A percentile compares a stretch with the other conserved stretches of the same genome.
phyloP scores from a whole-genome alignment of 2,888 invertebrate genomes.

The Aphodius granarius region DNA sequence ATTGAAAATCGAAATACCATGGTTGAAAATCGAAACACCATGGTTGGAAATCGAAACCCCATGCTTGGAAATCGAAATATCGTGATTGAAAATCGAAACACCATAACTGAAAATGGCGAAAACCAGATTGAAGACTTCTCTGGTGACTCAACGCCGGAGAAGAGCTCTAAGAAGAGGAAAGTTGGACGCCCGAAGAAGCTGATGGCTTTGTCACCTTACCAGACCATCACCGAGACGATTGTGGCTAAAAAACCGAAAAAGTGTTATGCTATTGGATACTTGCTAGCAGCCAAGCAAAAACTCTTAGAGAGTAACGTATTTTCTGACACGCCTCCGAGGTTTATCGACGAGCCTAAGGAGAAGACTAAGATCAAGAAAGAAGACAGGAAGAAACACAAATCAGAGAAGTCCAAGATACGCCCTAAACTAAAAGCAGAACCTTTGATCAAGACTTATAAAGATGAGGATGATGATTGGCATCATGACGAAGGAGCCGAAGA shows the following conservation, averaged over 20 bases:
- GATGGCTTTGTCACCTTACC: conserved; percentile 56
- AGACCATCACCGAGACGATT: conserved; percentile 75
- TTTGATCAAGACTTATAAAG: conserved; percentile 62
- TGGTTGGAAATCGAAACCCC: no score
- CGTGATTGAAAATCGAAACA: neutral
- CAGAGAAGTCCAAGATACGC: conserved; percentile 60
- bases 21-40: conserved; percentile 23
- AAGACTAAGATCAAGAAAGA: conserved; percentile 42
- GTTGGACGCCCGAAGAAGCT: conserved; percentile 80
- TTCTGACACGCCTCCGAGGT: conserved; percentile 58
- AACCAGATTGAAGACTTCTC: no score
- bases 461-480: conserved; percentile 60
- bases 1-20: no score
- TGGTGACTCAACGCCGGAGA: conserved; percentile 42
- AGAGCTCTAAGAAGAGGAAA: conserved; percentile 69
- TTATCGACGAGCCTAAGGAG: conserved; percentile 46
- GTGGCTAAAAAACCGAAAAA: conserved; percentile 80
- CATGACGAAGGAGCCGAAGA: conserved; percentile 34
- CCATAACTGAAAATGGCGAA: neutral
- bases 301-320: conserved; percentile 55
- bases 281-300: conserved; percentile 66
- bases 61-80: conserved; percentile 24
- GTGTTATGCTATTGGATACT: conserved; percentile 66
- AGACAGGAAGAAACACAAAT: conserved; percentile 34
- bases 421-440: conserved; percentile 75